These are phyloP conservation scores for Arenicola marina DNA, from an alignment of 2,888 invertebrate genomes.

Conservation along the genomic window DNA sequence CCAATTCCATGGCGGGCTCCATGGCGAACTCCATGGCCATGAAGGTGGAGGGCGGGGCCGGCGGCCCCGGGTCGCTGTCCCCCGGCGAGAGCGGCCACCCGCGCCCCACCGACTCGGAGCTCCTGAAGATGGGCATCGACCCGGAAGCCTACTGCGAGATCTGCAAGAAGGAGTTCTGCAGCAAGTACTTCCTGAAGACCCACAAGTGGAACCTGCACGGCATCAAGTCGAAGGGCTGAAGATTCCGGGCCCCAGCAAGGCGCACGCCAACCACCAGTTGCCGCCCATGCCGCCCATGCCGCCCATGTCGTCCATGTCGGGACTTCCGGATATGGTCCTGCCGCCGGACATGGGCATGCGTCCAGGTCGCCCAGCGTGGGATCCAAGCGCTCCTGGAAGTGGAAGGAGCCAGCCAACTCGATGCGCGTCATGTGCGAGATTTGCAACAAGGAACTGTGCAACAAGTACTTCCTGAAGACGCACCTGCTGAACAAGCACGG, in stretches of 20 bases:
- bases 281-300: too few relatives aligned
- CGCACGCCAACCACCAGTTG: too few relatives aligned
- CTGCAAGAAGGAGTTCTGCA: constrained; percentile 97
- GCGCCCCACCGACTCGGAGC: constrained; percentile 18
- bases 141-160: constrained; percentile 65
- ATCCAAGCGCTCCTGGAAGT: constrained; percentile 27
- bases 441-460: constrained; percentile 61
- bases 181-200: constrained; percentile 94
- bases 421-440: constrained; percentile 57
- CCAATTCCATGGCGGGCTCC: too few relatives aligned
- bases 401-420: constrained; percentile 55
- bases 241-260: too few relatives aligned
- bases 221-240: too few relatives aligned
- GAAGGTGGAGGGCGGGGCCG: too few relatives aligned
- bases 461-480: constrained; percentile 60
- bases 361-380: too few relatives aligned
- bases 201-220: constrained; percentile 99
- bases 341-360: too few relatives aligned
- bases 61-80: neutral
- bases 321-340: too few relatives aligned
- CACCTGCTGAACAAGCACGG: constrained; percentile 61
- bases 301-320: too few relatives aligned
- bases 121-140: constrained; percentile 56
- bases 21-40: too few relatives aligned
- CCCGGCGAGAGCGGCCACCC: constrained; percentile 2